Evolutionary conservation across 1,140 invertebrate genomes (phyloP).

Genomic region (Trissolcus basalis): DNA sequence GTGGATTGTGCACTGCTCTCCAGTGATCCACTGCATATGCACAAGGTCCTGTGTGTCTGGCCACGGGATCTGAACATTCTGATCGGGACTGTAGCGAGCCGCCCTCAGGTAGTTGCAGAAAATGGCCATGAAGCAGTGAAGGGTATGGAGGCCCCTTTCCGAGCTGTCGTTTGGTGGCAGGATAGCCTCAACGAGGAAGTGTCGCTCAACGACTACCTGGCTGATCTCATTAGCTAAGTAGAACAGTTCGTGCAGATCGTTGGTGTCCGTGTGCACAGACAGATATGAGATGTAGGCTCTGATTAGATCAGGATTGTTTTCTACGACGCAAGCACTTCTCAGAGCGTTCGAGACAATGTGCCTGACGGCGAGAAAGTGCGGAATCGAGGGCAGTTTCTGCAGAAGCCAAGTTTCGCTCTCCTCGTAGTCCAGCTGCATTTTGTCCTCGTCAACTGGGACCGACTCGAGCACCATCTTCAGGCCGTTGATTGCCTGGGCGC

Average conservation of each 20-base stretch:
- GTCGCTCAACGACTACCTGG: conserved; percentile 94
- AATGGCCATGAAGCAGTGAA: conserved; percentile 86
- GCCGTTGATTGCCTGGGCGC: conserved; percentile 85
- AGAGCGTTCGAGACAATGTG: conserved; percentile 83
- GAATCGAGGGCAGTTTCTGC: conserved; percentile 83
- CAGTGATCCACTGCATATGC: conserved; percentile 89
- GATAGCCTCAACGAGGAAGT: conserved; percentile 89
- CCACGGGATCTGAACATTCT: conserved; percentile 78
- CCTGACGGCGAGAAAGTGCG: conserved; percentile 83
- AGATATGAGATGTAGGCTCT: conserved; percentile 93
- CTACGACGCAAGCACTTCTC: conserved; percentile 90
- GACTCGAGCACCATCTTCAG: conserved; percentile 78
- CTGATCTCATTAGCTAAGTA: conserved; percentile 88
- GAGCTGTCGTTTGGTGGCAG: conserved; percentile 80
- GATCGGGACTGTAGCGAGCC: conserved; percentile 79
- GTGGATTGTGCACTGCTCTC: conserved; percentile 89
- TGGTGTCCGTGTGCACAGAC: conserved; percentile 82
- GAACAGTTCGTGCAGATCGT: conserved; percentile 80
- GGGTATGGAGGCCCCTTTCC: conserved; percentile 78
- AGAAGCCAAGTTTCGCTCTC: conserved; percentile 84
- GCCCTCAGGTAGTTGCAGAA: conserved; percentile 87
- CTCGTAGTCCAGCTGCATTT: conserved; percentile 72
- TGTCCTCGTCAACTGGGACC: conserved; percentile 70
- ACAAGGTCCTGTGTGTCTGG: conserved; percentile 83
- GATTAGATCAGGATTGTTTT: conserved; percentile 90